Evolutionary conservation across 1,140 invertebrate species (phyloP), one percentile per base, ranked within the genome.

Genomic region (Lordiphosa mommai): DNA sequence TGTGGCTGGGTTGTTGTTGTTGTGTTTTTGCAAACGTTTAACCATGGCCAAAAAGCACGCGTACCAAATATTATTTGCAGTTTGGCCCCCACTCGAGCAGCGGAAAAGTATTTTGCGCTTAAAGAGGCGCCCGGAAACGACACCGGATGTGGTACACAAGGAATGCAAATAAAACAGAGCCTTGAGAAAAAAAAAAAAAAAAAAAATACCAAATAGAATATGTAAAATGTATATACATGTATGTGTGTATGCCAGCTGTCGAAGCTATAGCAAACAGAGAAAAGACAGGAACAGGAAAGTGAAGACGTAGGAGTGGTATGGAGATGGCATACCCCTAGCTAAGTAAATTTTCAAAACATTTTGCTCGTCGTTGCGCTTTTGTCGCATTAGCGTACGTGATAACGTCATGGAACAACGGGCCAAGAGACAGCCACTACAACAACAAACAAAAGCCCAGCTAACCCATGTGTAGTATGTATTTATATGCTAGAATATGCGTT

Each of bases 341-440:
- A 71, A 84, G 77, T 84, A 84, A 82, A 82, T 82, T 82, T 69
- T 67, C 58, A 76, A 72, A 82, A 84, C 76, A 82, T 82, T 82
- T 84, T 76, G 76, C 77, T 76, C 57, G 37, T 73, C 70, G 73
- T 71, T 73, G 82, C 80, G 79, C 71, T 86, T 86, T 80, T 86
- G 82, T 86, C 82, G 80, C 80, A 85, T 85, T 85, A 85, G 71
- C 63, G 74, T 80, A 85, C 80, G 80, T 85, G 80, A 80, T 86
- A 73, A 67, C 61, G 52, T 61, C 53, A 38, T 55, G 65, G 64
- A 61, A 68, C 41, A 69, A 68, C 48, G 64, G 32, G 16, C 53
- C 29, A 8, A 38, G 6, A 16, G 46, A 34, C 9, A 34, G 30
- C 23, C 36, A 30, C 13, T 49, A 37, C 6, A 47, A 47, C 48